Evolutionary conservation across 1,140 invertebrate species (phyloP).

Genomic region (Cydia amplana): DNA sequence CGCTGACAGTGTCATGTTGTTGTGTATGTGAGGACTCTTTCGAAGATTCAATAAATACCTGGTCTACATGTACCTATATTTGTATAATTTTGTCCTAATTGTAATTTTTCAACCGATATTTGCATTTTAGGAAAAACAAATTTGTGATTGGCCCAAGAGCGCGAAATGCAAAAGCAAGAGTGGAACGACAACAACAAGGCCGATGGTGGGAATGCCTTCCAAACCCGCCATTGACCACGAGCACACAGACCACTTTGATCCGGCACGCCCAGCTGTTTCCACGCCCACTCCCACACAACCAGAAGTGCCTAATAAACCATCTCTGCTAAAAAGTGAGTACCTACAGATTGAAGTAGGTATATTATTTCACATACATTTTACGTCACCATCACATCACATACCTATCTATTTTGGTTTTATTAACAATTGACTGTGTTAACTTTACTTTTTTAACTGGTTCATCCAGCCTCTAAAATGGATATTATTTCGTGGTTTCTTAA

Average conservation of each 20-base stretch:
- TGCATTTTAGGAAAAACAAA: slow-evolving; percentile 72
- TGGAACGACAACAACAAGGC: slow-evolving; percentile 37
- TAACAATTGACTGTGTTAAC: no score
- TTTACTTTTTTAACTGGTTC: no score
- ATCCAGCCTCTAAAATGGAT: no score
- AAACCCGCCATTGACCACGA: slow-evolving; percentile 42
- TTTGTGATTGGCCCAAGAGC: slow-evolving; percentile 90
- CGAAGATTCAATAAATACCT: no score
- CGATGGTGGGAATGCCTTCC: slow-evolving; percentile 46
- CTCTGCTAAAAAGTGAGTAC: slow-evolving; percentile 46
- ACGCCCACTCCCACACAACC: slow-evolving; percentile 38
- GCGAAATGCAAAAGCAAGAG: slow-evolving; percentile 82
- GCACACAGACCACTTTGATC: slow-evolving; percentile 35
- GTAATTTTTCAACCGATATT: neutral
- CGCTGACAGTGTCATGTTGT: no score
- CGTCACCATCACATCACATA: no score
- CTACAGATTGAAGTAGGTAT: no score
- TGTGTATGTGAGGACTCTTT: no score
- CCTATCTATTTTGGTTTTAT: no score
- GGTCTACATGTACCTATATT: no score
- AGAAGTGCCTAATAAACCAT: slow-evolving; percentile 38
- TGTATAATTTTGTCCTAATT: neutral
- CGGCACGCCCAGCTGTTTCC: slow-evolving; percentile 36
- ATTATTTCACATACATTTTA: no score
- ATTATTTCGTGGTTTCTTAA: no score